Evolutionary conservation across 2,113 vertebrate genomes (phyloP).

Genomic region (Pachycephala philippinensis): DNA sequence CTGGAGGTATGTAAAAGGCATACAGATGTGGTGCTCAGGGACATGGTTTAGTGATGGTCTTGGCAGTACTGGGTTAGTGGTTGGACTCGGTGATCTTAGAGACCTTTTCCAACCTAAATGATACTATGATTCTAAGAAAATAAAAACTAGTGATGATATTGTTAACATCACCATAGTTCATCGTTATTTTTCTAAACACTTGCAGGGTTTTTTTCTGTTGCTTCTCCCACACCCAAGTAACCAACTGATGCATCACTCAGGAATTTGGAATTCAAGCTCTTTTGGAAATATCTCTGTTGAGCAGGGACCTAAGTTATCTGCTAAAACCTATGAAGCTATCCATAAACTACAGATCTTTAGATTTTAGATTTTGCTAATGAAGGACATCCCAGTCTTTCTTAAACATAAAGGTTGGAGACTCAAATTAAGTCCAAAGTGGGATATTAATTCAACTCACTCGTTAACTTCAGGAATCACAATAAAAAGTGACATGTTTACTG

Average conservation of each 20-base stretch:
- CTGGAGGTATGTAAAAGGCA: neutral
- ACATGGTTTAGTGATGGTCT: neutral
- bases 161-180: neutral
- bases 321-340: neutral
- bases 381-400: neutral
- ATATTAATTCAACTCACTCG: neutral
- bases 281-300: neutral
- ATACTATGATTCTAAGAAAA: neutral
- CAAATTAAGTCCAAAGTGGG: neutral
- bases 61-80: neutral
- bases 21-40: neutral
- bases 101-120: neutral
- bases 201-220: neutral
- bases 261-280: neutral
- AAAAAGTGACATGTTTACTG: neutral
- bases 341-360: neutral
- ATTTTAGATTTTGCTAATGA: neutral
- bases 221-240: neutral
- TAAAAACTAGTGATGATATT: neutral
- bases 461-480: neutral
- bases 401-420: neutral
- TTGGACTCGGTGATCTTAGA: neutral
- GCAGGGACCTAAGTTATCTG: neutral
- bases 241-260: neutral
- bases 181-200: neutral